Conservation (phyloP, 1,140 invertebrate species). For the Drosophila micromelanica region DNA sequence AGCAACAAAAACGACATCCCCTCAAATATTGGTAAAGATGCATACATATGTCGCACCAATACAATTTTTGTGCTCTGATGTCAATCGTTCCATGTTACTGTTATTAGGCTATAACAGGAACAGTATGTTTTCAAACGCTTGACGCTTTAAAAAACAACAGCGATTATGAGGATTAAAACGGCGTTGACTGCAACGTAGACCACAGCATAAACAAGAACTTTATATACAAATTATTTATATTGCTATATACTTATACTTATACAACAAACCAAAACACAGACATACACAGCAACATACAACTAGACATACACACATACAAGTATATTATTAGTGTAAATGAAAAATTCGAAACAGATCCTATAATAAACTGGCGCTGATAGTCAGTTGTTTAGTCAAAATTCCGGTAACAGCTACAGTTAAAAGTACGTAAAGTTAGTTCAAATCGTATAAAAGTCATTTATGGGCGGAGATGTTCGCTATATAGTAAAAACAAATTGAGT, state of each 20-base stretch:
- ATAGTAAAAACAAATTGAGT: constrained; percentile 23
- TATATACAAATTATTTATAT: constrained; percentile 82
- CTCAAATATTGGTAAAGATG: constrained; percentile 23
- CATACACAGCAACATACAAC: constrained; percentile 51
- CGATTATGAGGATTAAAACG: constrained; percentile 37
- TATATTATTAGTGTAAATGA: constrained; percentile 80
- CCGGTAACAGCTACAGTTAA: constrained; percentile 64
- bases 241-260: constrained; percentile 82
- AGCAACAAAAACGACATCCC: constrained; percentile 39
- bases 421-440: constrained; percentile 74
- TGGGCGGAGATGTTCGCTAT: constrained; percentile 19
- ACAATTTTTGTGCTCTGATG: constrained; percentile 61
- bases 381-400: constrained; percentile 66
- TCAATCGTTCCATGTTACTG: constrained; percentile 61
- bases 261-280: constrained; percentile 69
- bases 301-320: constrained; percentile 63
- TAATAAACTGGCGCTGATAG: constrained; percentile 60
- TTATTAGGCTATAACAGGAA: constrained; percentile 43
- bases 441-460: constrained; percentile 35
- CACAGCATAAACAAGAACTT: constrained; percentile 78
- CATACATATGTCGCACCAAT: constrained; percentile 35
- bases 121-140: constrained; percentile 38
- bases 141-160: constrained; percentile 8
- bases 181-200: constrained; percentile 77
- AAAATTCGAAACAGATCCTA: constrained; percentile 59